phyloP scores from a whole-genome alignment of 2,888 invertebrate species.

The Acholoe squamosa region DNA sequence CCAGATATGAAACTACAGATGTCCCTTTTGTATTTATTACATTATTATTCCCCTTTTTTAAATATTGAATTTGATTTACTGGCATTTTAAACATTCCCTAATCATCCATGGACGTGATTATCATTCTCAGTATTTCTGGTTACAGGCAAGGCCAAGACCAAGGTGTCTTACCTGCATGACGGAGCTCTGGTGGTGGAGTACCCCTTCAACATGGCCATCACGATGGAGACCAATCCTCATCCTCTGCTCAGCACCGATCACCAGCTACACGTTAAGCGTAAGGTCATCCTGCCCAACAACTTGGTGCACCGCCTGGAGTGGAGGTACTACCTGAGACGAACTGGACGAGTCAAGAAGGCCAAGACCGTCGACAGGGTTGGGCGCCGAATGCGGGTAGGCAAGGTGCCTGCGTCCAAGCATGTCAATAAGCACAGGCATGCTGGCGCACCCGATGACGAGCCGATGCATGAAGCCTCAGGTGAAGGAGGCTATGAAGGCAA shows the following conservation, averaged over 20 bases:
- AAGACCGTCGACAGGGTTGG: constrained; percentile 77
- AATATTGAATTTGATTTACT: background rate
- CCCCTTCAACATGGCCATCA: constrained; percentile 86
- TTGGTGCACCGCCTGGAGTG: constrained; percentile 93
- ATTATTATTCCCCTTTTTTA: too few relatives aligned
- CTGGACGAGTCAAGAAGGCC: constrained; percentile 74
- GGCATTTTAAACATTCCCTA: background rate
- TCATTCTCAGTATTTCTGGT: constrained; percentile 55
- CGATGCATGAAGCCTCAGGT: constrained; percentile 47
- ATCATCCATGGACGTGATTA: constrained; percentile 25
- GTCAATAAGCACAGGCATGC: constrained; percentile 73
- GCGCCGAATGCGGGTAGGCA: constrained; percentile 81
- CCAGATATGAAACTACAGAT: background rate
- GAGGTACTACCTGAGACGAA: constrained; percentile 94
- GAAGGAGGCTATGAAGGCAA: constrained; percentile 70
- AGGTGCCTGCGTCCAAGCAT: constrained; percentile 72
- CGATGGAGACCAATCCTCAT: constrained; percentile 95
- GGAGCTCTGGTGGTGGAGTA: constrained; percentile 82
- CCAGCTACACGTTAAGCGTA: constrained; percentile 81
- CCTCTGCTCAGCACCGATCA: constrained; percentile 88
- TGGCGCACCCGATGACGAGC: constrained; percentile 55
- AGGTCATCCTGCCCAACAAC: constrained; percentile 80
- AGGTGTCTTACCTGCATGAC: constrained; percentile 81
- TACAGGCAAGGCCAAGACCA: constrained; percentile 78
- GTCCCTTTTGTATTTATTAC: background rate